Base-by-base conservation (phyloP, 2,113 vertebrate genomes). In the Genyomyrus donnyi region DNA sequence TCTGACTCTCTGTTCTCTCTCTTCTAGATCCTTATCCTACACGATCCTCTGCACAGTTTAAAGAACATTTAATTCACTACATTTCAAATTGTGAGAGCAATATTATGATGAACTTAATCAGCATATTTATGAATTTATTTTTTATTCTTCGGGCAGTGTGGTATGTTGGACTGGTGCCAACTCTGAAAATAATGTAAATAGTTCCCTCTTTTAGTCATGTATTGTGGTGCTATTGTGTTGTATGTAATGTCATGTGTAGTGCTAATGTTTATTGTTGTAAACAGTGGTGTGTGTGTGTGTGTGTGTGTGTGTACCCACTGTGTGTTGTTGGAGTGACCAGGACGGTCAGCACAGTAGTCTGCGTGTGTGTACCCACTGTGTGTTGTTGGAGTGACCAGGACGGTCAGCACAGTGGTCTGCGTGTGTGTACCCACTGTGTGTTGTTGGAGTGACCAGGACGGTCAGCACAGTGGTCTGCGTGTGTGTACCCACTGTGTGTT, bases 1-100 rank as follows among this genome's bases (percentile, higher is more conserved):
- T 93, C 90, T 94, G 92, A n/a, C 93, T 93, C 24, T 92, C 92
- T 94, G 90, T 94, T 92, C 88, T 92, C 90, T 88, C 77, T 91
- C 90, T 93, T 91, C 46, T 93, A 93, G 85, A 94, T 91, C 87
- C 89, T 93, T 89, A 93, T 91, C 89, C 91, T 93, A 90, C 91
- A 93, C 77, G 91, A 90, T 83, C 92, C 94, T 88, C 88, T 88
- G 89, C 92, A 90, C 93, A 94, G 90, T 6, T 19, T 83, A 86
- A 83, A 17, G 35, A 91, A 88, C 94, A 62, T 62, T 62, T 62
- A 62, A 62, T 62, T 62, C 24, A n/a, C 8, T n/a, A n/a, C 56
- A 24, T n/a, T 62, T n/a, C 56, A 62, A 24, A 62, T 62, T 62
- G 56, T 62, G 56, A 62, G 24, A 62, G 56, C 24, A 58, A 21